phyloP scores from a whole-genome alignment of 2,113 vertebrate species.

The Nesoenas mayeri region DNA sequence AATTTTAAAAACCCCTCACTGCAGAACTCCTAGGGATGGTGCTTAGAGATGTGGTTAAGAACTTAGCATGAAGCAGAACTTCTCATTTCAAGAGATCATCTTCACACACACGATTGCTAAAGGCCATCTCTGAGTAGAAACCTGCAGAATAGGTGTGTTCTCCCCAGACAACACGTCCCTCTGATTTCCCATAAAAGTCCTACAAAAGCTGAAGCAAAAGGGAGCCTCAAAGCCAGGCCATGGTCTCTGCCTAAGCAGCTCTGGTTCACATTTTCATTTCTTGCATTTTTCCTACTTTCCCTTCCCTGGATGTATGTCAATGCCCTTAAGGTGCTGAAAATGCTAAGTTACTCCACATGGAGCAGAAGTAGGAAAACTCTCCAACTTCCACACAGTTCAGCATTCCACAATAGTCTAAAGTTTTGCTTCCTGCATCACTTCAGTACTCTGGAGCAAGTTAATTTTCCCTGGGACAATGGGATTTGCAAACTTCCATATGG shows the following conservation, averaged over 20 bases:
- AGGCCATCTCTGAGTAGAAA: not conserved
- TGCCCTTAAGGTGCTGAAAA: constrained; percentile 61
- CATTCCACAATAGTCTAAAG: not conserved
- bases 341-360: constrained; percentile 46
- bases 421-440: constrained; percentile 24
- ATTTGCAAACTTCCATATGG: not conserved
- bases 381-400: not conserved
- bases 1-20: not conserved
- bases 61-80: not conserved
- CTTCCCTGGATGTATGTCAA: constrained; percentile 33
- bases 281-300: constrained; percentile 28
- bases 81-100: not conserved
- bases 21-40: not conserved
- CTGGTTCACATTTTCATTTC: constrained; percentile 51
- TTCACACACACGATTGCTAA: not conserved
- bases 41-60: not conserved
- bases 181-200: not conserved
- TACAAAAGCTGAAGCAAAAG: not conserved
- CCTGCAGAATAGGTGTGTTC: not conserved
- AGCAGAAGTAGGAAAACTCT: constrained; percentile 13
- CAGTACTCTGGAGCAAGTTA: not conserved
- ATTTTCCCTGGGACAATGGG: not conserved
- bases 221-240: not conserved
- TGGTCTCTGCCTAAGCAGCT: not conserved
- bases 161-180: not conserved